Evolutionary conservation across 2,888 invertebrate species (phyloP).

Genomic region (Harpalus rubripes): DNA sequence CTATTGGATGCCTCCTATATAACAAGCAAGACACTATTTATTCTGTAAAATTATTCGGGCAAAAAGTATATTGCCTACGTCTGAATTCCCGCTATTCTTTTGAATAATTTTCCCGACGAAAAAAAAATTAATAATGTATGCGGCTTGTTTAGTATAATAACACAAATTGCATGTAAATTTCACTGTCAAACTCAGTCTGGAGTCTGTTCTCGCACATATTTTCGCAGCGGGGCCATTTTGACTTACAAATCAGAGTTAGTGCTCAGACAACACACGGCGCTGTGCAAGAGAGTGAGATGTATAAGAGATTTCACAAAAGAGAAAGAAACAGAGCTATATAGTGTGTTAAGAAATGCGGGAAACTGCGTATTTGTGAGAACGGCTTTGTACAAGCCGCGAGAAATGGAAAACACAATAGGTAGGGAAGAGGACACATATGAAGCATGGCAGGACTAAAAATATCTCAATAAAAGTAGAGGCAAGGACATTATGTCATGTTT

Average conservation of each 20-base stretch:
- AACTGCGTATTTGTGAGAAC: constrained; percentile 27
- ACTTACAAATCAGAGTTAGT: constrained; percentile 63
- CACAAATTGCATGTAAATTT: constrained; percentile 58
- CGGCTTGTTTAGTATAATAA: constrained; percentile 45
- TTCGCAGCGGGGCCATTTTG: constrained; percentile 59
- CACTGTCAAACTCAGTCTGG: constrained; percentile 37
- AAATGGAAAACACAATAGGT: constrained; percentile 31
- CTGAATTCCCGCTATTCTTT: background rate
- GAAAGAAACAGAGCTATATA: background rate
- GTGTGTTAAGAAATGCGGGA: constrained; percentile 31
- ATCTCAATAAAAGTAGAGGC: too few species aligned
- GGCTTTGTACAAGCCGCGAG: constrained; percentile 22
- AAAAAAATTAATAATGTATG: constrained; percentile 51
- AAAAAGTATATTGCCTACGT: too few species aligned
- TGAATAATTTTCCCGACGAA: constrained; percentile 5
- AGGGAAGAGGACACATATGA: background rate
- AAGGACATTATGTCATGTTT: too few species aligned
- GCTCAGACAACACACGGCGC: constrained; percentile 18
- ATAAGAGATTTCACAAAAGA: background rate
- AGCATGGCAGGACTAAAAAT: too few species aligned
- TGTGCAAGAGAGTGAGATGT: constrained; percentile 8
- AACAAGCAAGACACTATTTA: too few species aligned
- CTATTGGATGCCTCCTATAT: too few species aligned
- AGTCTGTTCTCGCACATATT: constrained; percentile 41
- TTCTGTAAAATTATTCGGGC: too few species aligned